Percentiles rank a stretch among this genome's conserved stretches.
These are phyloP conservation scores for Megalonaias nervosa DNA, from an alignment of 1,140 invertebrate species.

Conservation along the genomic window DNA sequence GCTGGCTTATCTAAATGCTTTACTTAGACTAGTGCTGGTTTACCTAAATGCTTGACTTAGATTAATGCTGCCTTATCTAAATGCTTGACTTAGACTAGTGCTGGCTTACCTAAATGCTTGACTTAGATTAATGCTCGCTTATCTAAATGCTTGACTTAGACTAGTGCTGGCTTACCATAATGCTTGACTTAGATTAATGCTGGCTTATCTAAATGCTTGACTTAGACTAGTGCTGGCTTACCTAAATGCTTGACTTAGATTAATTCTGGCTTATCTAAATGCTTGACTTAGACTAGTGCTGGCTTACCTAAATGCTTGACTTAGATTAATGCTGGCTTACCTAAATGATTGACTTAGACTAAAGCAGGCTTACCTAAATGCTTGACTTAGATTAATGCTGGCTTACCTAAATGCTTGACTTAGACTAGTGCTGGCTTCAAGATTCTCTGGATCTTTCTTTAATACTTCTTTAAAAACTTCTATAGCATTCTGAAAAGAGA, in stretches of 20 bases:
- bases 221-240: slow-evolving; percentile 21
- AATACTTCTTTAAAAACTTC: slow-evolving; percentile 67
- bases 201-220: slow-evolving; percentile 39
- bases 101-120: slow-evolving; percentile 60
- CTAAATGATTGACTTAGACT: too few relatives aligned
- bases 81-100: background rate
- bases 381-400: background rate
- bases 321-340: too few relatives aligned
- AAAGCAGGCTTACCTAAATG: background rate
- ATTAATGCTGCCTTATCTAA: slow-evolving; percentile 53
- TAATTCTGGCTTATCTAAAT: slow-evolving; percentile 51
- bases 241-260: slow-evolving; percentile 64
- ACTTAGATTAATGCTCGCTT: slow-evolving; percentile 59
- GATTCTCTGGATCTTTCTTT: slow-evolving; percentile 59
- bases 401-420: slow-evolving; percentile 63
- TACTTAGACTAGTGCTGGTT: background rate
- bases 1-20: slow-evolving; percentile 42
- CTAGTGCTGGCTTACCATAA: slow-evolving; percentile 50
- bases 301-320: too few relatives aligned
- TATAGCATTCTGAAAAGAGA: slow-evolving; percentile 61
- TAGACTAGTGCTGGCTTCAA: slow-evolving; percentile 61
- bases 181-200: slow-evolving; percentile 60
- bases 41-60: slow-evolving; percentile 64
- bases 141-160: background rate
- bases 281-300: background rate